Evolutionary conservation across 2,113 vertebrate genomes (phyloP), one percentile per base, ranked within the genome.

Genomic region (Globicephala melas): DNA sequence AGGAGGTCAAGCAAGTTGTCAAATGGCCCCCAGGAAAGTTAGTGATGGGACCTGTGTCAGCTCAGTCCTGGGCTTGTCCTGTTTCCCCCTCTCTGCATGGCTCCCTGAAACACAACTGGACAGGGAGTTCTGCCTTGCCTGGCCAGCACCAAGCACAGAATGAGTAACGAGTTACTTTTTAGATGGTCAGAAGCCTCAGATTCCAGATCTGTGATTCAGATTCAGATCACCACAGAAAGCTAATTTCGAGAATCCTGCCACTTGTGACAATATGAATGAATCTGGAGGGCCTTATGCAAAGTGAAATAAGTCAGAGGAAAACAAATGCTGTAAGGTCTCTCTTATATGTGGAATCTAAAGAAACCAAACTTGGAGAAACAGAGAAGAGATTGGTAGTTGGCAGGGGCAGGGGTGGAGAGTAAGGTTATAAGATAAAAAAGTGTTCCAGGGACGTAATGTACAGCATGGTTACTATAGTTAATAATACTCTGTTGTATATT

Each of bases 21-120:
- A 63, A 65, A 81, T 18, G 2, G 17, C 25, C n/a, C 7, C 1
- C 1, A 50, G 23, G 36, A 53, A 91, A 67, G 71, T 71, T 23
- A 31, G n/a, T n/a, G 8, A 70, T 1, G 18, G 44, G 44, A 17
- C 26, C n/a, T 7, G 1, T 2, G 2, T 71, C 1, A 0, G 26
- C 14, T 28, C 41, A 20, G 76, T 31, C 31, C 0, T 1, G 28
- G 28, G 5, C 6, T 18, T 25, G 18, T 62, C 23, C 38, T 41
- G 53, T 13, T 11, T 31, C 11, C 8, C 5, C 28, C 36, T 53
- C 38, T 63, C 18, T 18, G 65, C 6, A 6, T 0, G 3, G 38
- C 38, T 47, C 28, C 21, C 41, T 28, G 44, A 3, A 28, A 25
- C 53, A 3, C 15, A 1, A 0, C 28, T 0, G 53, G 58, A 33